These are phyloP conservation scores for Leptinotarsa haldemani DNA, from an alignment of 2,888 invertebrate genomes.

Conservation along the genomic window DNA sequence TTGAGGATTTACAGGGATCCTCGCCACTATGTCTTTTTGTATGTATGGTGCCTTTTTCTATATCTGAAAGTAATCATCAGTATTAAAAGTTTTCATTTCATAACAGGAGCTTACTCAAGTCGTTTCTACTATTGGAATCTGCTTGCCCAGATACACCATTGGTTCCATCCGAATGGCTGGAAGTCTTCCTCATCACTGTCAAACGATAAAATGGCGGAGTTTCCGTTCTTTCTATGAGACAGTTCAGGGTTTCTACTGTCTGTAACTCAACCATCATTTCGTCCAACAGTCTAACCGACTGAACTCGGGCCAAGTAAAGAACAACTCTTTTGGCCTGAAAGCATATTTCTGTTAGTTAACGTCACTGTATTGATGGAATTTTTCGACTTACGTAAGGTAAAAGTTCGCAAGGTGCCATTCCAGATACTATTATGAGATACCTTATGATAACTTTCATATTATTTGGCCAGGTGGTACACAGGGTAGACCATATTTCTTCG, in stretches of 20 bases:
- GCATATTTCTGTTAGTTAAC: neutral
- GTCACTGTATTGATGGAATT: neutral
- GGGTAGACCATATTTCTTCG: slow-evolving; percentile 95
- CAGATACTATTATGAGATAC: slow-evolving; percentile 95
- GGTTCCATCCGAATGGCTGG: slow-evolving; percentile 80
- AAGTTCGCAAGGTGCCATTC: slow-evolving; percentile 96
- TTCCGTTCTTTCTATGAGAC: slow-evolving; percentile 95
- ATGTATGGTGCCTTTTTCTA: slow-evolving; percentile 95
- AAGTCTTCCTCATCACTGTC: slow-evolving; percentile 91
- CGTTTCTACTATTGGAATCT: slow-evolving; percentile 66
- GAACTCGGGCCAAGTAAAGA: slow-evolving; percentile 90
- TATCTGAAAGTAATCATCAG: slow-evolving; percentile 65
- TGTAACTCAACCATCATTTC: slow-evolving; percentile 98
- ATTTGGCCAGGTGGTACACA: slow-evolving; percentile 96
- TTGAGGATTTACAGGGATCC: slow-evolving; percentile 82
- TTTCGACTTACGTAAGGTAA: slow-evolving; percentile 84
- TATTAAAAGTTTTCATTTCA: neutral
- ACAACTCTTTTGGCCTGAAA: slow-evolving; percentile 93
- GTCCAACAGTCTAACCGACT: slow-evolving; percentile 92
- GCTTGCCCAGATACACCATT: slow-evolving; percentile 67
- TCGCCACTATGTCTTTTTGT: slow-evolving; percentile 94
- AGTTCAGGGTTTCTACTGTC: slow-evolving; percentile 96
- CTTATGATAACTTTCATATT: slow-evolving; percentile 96
- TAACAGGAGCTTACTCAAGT: slow-evolving; percentile 57
- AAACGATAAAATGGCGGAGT: slow-evolving; percentile 98